Conservation (phyloP, 1,140 invertebrate genomes). For the Polypedilum vanderplanki region DNA sequence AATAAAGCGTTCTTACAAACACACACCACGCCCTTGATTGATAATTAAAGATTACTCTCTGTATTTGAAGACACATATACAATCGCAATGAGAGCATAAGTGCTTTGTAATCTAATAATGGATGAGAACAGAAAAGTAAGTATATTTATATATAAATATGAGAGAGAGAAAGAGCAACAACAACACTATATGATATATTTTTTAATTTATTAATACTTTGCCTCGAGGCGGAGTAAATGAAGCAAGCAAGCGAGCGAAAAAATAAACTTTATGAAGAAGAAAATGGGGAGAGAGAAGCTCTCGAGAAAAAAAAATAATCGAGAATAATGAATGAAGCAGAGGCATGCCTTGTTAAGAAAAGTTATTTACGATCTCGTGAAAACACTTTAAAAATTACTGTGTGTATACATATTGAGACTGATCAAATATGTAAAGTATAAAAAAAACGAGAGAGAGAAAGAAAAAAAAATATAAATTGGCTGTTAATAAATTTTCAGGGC, state of each 20-base stretch:
- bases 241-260: not conserved
- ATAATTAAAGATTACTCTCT: conserved; percentile 12
- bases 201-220: conserved; percentile 25
- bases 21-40: conserved; percentile 22
- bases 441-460: not conserved
- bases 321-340: conserved; percentile 21
- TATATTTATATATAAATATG: not conserved
- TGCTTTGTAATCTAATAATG: conserved; percentile 28
- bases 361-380: conserved; percentile 23
- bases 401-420: not conserved
- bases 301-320: too few species aligned
- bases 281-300: not conserved
- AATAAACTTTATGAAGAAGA: not conserved
- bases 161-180: not conserved
- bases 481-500: conserved; percentile 26
- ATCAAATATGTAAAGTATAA: conserved; percentile 26
- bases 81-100: not conserved
- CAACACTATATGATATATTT: conserved; percentile 20
- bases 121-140: not conserved
- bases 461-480: conserved; percentile 12
- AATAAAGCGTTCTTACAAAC: not conserved
- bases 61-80: not conserved
- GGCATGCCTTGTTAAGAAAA: conserved; percentile 16
- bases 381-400: conserved; percentile 24
- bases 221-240: conserved; percentile 18